Evolutionary conservation across 37 sponge, comb jelly and placozoan species (phyloP), one percentile per base, ranked within the genome.

Genomic region (Trichoplax adhaerens): DNA sequence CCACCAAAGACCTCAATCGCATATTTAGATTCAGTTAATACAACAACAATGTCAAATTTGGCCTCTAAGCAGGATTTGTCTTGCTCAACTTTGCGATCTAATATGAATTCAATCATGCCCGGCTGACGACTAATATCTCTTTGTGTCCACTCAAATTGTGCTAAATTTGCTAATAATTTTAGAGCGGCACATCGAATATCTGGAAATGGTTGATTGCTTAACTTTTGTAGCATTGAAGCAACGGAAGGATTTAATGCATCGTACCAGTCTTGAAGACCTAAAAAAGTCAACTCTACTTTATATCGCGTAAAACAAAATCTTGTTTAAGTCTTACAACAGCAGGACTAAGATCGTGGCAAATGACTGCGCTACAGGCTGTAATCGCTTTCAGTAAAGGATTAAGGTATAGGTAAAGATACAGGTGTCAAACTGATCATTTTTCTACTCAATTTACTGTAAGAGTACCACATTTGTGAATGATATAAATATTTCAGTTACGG

Each of bases 91-190:
- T 57, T 54, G 49, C 88, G 72, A 63, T 87, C 83, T 54, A 87
- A 60, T 48, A 87, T 55, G 72, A 73, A 87, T 59, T 87, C 88
- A 49, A 87, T 53, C 52, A 87, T 71, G 7, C 88, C 88, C 46
- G 81, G 72, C 1, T 55, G 50, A 1, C 12, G 12, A 46, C 75
- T 56, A 66, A 83, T 74, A 54, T 60, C 54, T 12, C 62, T 58
- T 61, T 83, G 84, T 7, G 76, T 84, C 88, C 88, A 87, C 52
- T 83, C 46, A 46, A 52, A 54, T 2, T 29, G 0, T 0, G 88
- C 63, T 55, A 83, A 53, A 12, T 71, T 53, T 3, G 72, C 48
- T 6, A 83, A 3, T 1, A 83, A 68, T 12, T 56, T 0, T 55
- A 87, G 78, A 4, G 59, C 71, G 46, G 76, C 75, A 7, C n/a